Base-by-base conservation (phyloP, 2,888 invertebrate genomes). In the Ichneumoninae sp. region DNA sequence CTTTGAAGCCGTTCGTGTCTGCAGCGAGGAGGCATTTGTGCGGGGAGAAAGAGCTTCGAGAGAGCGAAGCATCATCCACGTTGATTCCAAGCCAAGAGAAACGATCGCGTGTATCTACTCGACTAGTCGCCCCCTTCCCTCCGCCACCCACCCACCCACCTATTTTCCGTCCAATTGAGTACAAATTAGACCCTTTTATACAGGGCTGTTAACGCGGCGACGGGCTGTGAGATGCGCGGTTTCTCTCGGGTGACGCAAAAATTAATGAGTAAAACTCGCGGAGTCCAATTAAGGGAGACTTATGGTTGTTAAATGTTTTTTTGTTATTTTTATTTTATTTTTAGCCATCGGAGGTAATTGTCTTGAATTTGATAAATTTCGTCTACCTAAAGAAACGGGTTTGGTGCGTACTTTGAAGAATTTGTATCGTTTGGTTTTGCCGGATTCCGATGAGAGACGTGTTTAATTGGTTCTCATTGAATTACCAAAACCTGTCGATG, bases 1-100 rank as follows among this genome's bases (percentile, higher is more conserved):
- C 83, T 84, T 84, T 84, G 84, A 78, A 74, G 69, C 73, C 77
- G 60, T 65, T 77, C 68, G 73, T 54, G 68, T 54, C 52, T 78
- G 76, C 7, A 77, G 26, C 57, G 50, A 10, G 36, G 30, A 52
- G 73, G 63, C 66, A 80, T 68, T 83, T 83, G 73, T 68, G 69
- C 8, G 82, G 73, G 63, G 54, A 68, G 73, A 22, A 36, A 26
- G 33, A 8, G 30, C 30, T 19, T 16, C 57, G 68, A 60, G 22
- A 52, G 70, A 54, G 36, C 75, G 50, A 71, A 66, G 57, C 57
- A 26, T 57, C 60, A 68, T 71, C 80, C 73, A 68, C 81, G 60
- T 77, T 77, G 69, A 84, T 77, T 57, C 36, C 70, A 47, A 68
- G 50, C 60, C 19, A 26, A 50, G 3, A 13, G 47, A 36, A 71